These are phyloP conservation scores for Scolopax mira DNA, from an alignment of 2,113 vertebrate species.

Conservation along the genomic window DNA sequence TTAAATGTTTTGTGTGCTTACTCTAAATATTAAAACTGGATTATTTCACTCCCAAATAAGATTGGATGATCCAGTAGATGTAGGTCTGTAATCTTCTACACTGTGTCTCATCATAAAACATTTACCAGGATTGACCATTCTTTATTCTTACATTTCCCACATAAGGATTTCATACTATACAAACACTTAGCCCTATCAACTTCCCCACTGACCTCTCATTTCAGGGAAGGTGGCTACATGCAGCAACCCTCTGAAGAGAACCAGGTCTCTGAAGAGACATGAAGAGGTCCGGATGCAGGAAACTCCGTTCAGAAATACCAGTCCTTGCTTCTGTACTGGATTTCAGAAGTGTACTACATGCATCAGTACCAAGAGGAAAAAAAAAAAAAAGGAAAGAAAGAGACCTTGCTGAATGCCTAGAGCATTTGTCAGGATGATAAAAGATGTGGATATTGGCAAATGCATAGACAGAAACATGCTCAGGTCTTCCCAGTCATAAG, in stretches of 20 bases:
- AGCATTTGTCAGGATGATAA: neutral
- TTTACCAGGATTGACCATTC: neutral
- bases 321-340: neutral
- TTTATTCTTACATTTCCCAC: neutral
- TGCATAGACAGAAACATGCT: neutral
- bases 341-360: neutral
- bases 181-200: neutral
- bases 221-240: neutral
- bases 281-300: neutral
- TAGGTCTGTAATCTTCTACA: neutral
- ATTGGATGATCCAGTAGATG: too few relatives aligned
- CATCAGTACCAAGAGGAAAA: neutral
- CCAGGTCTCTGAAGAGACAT: too few relatives aligned
- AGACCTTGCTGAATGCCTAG: neutral
- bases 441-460: neutral
- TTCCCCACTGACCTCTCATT: neutral
- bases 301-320: neutral
- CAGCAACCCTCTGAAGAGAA: rapidly evolving
- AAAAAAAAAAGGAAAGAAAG: neutral
- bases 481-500: neutral
- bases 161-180: neutral
- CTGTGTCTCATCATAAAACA: neutral
- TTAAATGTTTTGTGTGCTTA: neutral
- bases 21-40: neutral
- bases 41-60: neutral